Conservation (phyloP, 2,797 vertebrate species). For the Staurois parvus region DNA sequence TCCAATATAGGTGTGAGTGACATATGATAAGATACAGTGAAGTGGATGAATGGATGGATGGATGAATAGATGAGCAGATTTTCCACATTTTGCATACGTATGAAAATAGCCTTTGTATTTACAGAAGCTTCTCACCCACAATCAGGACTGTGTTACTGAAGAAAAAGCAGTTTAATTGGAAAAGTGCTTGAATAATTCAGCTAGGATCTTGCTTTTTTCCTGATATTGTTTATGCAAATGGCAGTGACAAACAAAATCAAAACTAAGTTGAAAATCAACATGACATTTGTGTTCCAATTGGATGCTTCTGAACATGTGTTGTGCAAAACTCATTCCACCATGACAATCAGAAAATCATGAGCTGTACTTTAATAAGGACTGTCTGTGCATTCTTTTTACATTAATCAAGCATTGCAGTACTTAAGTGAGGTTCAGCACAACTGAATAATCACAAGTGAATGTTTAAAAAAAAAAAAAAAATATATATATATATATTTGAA, state of each 20-base stretch:
- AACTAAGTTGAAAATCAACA: constrained; percentile 40
- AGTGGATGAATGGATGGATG: no score
- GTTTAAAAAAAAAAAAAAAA: neutral
- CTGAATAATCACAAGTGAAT: neutral
- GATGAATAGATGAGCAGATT: neutral
- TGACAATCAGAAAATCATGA: constrained; percentile 30
- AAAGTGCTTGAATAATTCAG: constrained; percentile 12
- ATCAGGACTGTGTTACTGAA: constrained; percentile 21
- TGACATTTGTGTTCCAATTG: constrained; percentile 56
- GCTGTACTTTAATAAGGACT: constrained; percentile 33
- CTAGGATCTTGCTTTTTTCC: constrained; percentile 40
- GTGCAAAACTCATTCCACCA: constrained; percentile 42
- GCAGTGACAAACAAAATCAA: constrained; percentile 30
- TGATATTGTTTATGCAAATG: constrained; percentile 14
- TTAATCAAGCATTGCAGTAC: neutral
- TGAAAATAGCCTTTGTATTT: neutral
- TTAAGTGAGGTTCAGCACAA: neutral
- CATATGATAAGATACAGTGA: neutral
- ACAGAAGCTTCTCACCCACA: neutral
- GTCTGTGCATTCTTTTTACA: constrained; percentile 5
- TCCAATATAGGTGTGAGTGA: neutral
- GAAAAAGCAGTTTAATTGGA: constrained; percentile 25
- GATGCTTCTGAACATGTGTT: constrained; percentile 43
- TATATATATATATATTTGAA: no score
- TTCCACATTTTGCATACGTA: neutral